Conservation (phyloP, 2,888 invertebrate species). For the Auanema freiburgensis region DNA sequence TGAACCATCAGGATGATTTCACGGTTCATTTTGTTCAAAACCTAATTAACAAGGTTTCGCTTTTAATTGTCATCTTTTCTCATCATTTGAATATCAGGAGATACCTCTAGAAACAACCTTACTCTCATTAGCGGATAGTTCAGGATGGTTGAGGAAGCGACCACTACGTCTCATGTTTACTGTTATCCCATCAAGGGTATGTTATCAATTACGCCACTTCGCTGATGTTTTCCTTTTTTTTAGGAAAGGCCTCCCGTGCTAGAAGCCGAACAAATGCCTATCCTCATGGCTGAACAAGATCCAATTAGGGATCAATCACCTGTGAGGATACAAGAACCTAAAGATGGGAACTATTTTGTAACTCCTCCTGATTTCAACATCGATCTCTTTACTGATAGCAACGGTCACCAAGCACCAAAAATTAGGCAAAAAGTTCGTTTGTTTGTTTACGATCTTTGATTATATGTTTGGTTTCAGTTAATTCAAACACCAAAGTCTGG, state of each 20-base stretch:
- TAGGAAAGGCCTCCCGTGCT: background rate
- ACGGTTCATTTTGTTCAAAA: too few species aligned
- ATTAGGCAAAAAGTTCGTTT: background rate
- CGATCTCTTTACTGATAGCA: too few species aligned
- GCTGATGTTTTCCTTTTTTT: too few species aligned
- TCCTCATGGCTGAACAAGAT: background rate
- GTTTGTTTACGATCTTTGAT: background rate
- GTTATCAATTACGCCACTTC: too few species aligned
- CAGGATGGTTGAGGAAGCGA: constrained; percentile 6
- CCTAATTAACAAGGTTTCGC: too few species aligned
- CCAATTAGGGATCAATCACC: background rate
- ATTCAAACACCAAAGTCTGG: background rate
- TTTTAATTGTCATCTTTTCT: too few species aligned
- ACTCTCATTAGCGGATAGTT: constrained; percentile 4
- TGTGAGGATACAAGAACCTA: constrained; percentile 1
- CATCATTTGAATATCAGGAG: background rate
- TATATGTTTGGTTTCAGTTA: background rate
- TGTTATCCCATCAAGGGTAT: constrained; percentile 8
- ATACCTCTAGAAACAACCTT: constrained; percentile 3
- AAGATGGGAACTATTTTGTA: too few species aligned
- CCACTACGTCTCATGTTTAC: constrained; percentile 16
- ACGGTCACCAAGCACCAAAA: too few species aligned
- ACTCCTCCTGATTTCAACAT: too few species aligned
- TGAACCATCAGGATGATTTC: too few species aligned
- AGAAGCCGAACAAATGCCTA: constrained; percentile 15